Conservation (phyloP, 2,888 invertebrate species). For the Mimas tiliae region DNA sequence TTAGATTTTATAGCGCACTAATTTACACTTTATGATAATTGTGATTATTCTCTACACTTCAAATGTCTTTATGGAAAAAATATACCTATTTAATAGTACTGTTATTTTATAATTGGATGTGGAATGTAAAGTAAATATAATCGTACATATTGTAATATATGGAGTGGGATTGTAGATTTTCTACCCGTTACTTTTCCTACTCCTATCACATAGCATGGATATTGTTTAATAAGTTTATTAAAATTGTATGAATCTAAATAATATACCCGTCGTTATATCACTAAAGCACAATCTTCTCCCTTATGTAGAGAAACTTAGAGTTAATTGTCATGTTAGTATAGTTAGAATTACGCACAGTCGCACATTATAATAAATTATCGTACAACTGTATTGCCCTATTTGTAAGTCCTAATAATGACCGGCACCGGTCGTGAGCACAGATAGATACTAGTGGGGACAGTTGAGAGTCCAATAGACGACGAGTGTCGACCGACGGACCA, state of each 20-base stretch:
- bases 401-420: not conserved
- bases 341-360: constrained; percentile 68
- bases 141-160: not conserved
- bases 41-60: constrained; percentile 23
- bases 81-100: constrained; percentile 1
- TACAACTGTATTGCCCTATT: not conserved
- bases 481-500: too few species aligned
- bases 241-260: constrained; percentile 28
- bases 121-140: not conserved
- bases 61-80: constrained; percentile 8
- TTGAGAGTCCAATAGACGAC: too few species aligned
- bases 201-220: not conserved
- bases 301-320: constrained; percentile 54
- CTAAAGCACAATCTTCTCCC: constrained; percentile 57
- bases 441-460: too few species aligned
- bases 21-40: constrained; percentile 24
- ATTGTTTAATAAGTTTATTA: constrained; percentile 22
- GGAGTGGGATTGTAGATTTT: constrained; percentile 8
- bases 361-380: constrained; percentile 53
- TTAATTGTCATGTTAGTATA: constrained; percentile 49
- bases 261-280: constrained; percentile 39
- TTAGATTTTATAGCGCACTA: constrained; percentile 17
- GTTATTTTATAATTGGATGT: constrained; percentile 7
- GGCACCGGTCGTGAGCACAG: too few species aligned
- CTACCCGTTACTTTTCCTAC: constrained; percentile 6